phyloP scores from a whole-genome alignment of 2,113 vertebrate species.

The Dryoscopus gambensis region DNA sequence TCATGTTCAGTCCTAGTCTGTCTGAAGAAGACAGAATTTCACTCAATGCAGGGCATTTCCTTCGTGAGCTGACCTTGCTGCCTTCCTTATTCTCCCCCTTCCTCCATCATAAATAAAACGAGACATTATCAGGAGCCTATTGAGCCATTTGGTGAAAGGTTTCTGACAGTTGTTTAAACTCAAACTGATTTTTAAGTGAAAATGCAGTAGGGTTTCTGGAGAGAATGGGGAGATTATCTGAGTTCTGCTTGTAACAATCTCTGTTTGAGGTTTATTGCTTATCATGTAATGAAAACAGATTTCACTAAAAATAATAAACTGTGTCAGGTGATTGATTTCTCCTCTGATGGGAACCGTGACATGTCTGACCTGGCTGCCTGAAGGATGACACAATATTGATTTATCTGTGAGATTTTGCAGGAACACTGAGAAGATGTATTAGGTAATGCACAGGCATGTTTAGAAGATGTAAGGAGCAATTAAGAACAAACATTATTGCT shows the following conservation, averaged over 20 bases:
- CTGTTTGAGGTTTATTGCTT: background rate
- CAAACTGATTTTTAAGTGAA: background rate
- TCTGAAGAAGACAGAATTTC: background rate
- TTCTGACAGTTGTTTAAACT: constrained; percentile 37
- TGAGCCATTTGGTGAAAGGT: background rate
- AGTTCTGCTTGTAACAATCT: background rate
- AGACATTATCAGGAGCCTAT: background rate
- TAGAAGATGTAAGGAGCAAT: background rate
- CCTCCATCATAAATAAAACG: background rate
- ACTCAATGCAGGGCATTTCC: background rate
- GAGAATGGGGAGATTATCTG: background rate
- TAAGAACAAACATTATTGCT: background rate
- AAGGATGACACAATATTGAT: constrained; percentile 34
- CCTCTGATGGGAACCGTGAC: background rate
- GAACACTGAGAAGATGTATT: background rate
- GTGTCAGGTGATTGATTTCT: constrained; percentile 25
- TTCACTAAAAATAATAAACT: background rate
- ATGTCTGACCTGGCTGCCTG: background rate
- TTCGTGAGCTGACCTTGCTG: background rate
- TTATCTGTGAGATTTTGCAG: constrained; percentile 12
- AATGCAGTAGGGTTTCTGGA: background rate
- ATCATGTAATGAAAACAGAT: constrained; percentile 21
- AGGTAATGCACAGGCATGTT: background rate
- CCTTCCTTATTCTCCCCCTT: background rate
- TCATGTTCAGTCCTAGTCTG: background rate